A percentile compares a stretch with the other conserved stretches of the same genome.
These are phyloP conservation scores for Petaurus breviceps DNA, from an alignment of 2,113 vertebrate species.

Conservation along the genomic window DNA sequence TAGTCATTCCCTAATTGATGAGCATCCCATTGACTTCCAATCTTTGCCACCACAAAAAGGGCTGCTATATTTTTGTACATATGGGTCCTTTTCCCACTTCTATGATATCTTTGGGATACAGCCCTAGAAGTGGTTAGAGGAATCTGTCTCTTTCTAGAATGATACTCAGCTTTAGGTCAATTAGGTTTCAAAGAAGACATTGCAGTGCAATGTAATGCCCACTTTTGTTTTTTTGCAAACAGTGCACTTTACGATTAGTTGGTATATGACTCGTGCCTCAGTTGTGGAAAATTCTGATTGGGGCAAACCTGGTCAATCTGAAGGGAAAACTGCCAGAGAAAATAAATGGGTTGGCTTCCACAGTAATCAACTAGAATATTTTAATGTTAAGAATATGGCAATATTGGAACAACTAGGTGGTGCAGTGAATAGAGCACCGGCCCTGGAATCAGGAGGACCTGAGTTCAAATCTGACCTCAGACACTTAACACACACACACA, in stretches of 20 bases:
- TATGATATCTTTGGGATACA: no score
- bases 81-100: no score
- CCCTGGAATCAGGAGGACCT: no score
- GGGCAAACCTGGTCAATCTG: background rate
- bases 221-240: background rate
- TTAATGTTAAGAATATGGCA: background rate
- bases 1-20: no score
- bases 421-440: no score
- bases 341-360: background rate
- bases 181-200: background rate
- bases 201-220: background rate
- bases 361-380: background rate
- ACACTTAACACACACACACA: no score
- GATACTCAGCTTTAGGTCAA: background rate
- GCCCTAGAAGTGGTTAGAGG: no score
- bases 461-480: no score
- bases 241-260: background rate
- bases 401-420: no score
- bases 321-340: background rate
- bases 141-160: background rate
- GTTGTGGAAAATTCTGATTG: background rate
- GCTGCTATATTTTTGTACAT: no score
- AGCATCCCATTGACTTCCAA: no score
- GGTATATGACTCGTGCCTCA: background rate
- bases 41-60: no score